A percentile compares a stretch with the other conserved stretches of the same genome.
Conservation (phyloP, 2,113 vertebrate genomes). For the Sinosuthora webbiana region DNA sequence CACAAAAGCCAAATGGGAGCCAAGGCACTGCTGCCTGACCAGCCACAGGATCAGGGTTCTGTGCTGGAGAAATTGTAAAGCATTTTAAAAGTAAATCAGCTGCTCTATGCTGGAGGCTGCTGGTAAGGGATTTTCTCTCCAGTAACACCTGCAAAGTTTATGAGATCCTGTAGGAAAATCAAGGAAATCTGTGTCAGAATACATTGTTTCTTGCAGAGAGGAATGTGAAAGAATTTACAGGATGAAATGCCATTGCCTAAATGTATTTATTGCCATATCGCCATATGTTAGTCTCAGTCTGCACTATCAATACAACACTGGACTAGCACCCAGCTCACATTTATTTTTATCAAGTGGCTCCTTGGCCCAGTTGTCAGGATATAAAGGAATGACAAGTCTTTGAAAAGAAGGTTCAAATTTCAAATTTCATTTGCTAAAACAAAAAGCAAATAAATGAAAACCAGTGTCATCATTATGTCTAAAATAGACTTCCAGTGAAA, state of each 20-base stretch:
- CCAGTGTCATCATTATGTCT: not conserved
- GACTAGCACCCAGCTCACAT: not conserved
- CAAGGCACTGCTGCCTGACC: slow-evolving; percentile 14
- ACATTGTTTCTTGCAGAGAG: slow-evolving; percentile 38
- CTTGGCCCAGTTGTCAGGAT: not conserved
- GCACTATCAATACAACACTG: not conserved
- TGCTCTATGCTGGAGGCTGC: not conserved
- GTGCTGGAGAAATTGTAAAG: not conserved
- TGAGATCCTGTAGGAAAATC: slow-evolving; percentile 41
- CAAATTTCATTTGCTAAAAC: no score
- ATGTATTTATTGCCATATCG: slow-evolving; percentile 60
- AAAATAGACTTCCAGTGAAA: not conserved
- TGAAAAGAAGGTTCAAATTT: not conserved
- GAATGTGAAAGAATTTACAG: slow-evolving; percentile 17
- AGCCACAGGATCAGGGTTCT: not conserved
- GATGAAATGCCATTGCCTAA: not conserved
- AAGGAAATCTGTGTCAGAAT: slow-evolving; percentile 64
- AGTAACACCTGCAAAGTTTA: slow-evolving; percentile 57
- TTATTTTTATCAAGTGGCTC: not conserved
- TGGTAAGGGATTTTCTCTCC: not conserved
- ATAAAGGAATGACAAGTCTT: not conserved
- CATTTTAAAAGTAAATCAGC: not conserved
- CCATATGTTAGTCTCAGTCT: slow-evolving; percentile 10
- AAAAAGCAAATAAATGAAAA: not conserved
- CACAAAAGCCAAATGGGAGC: slow-evolving; percentile 10